Conservation (phyloP, 2,797 vertebrate genomes). For the Paedocypris micromegethes region DNA sequence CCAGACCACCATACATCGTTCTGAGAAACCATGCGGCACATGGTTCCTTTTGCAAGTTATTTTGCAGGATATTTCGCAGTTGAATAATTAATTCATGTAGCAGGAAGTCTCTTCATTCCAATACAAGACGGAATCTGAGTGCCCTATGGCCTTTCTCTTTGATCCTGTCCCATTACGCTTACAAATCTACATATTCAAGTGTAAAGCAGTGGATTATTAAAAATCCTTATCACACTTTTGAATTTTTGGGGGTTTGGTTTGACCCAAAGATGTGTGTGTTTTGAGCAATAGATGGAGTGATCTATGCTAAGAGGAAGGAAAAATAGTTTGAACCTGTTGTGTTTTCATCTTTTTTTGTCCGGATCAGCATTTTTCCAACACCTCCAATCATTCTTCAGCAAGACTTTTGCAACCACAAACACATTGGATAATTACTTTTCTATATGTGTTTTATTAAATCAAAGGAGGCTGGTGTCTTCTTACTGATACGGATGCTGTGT, state of each 20-base stretch:
- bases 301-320: no score
- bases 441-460: conserved; percentile 20
- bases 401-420: no score
- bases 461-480: conserved; percentile 13
- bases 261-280: no score
- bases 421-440: not conserved
- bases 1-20: conserved; percentile 30
- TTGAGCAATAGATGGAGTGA: no score
- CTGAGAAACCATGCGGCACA: conserved; percentile 52
- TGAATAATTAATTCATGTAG: conserved; percentile 69
- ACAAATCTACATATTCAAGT: conserved; percentile 50
- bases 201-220: conserved; percentile 39
- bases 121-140: conserved; percentile 64
- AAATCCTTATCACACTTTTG: not conserved
- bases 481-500: conserved; percentile 28
- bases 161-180: conserved; percentile 60
- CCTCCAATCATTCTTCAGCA: no score
- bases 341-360: no score
- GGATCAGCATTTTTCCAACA: no score
- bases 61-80: conserved; percentile 71
- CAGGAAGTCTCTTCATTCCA: conserved; percentile 62
- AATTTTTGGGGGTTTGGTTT: no score
- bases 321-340: no score
- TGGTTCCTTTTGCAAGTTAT: conserved; percentile 56
- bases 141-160: conserved; percentile 71